These are phyloP conservation scores for Atethmia centrago DNA, from an alignment of 2,888 invertebrate species.

Conservation along the genomic window DNA sequence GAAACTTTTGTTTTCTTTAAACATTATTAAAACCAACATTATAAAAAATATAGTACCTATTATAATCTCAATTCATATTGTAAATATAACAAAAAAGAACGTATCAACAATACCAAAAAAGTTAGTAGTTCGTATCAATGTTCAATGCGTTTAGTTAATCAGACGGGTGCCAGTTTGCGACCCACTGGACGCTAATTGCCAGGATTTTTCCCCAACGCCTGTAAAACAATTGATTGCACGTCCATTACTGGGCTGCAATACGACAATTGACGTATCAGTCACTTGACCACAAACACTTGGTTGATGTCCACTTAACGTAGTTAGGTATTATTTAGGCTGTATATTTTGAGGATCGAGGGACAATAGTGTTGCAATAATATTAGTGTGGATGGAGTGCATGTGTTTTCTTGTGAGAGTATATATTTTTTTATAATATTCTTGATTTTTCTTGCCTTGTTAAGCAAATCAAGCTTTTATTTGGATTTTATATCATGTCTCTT, in stretches of 20 bases:
- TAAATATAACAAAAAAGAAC: not conserved
- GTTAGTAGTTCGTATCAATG: constrained; percentile 31
- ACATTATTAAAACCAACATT: too few species aligned
- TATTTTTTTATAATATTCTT: not conserved
- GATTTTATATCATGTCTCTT: not conserved
- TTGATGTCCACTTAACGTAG: constrained; percentile 28
- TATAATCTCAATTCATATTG: not conserved
- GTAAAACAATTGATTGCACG: constrained; percentile 46
- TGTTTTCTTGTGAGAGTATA: not conserved
- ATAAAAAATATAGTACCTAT: too few species aligned
- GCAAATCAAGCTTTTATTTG: not conserved
- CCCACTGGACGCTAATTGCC: constrained; percentile 43
- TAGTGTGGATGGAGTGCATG: constrained; percentile 9
- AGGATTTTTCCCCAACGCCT: constrained; percentile 52
- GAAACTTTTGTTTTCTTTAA: not conserved
- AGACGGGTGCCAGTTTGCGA: constrained; percentile 23
- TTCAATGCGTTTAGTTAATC: constrained; percentile 35
- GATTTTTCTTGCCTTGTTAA: not conserved
- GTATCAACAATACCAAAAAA: constrained; percentile 2
- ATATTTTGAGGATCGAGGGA: constrained; percentile 42
- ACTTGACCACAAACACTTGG: constrained; percentile 42
- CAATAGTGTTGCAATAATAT: constrained; percentile 35
- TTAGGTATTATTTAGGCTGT: constrained; percentile 45
- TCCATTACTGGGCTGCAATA: constrained; percentile 32
- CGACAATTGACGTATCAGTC: constrained; percentile 40